Conservation (phyloP, 2,113 vertebrate species). For the Cephalopterus ornatus region DNA sequence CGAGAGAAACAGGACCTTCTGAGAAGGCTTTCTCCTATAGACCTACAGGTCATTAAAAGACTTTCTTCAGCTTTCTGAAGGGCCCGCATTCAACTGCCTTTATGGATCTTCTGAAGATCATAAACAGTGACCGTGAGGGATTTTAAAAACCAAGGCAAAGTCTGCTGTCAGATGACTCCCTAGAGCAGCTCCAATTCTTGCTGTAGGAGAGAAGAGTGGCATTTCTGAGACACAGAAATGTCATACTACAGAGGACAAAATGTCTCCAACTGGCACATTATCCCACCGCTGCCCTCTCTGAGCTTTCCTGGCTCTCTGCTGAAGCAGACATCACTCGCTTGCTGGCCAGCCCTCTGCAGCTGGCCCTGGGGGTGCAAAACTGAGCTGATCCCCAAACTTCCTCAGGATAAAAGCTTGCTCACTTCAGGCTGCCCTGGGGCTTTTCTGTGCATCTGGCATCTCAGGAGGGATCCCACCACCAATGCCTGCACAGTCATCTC, state of each 20-base stretch:
- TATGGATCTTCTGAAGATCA: neutral
- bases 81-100: neutral
- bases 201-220: neutral
- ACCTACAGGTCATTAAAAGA: neutral
- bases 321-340: rapidly evolving
- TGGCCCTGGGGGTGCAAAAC: neutral
- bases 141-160: neutral
- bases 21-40: neutral
- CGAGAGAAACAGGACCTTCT: neutral
- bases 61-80: neutral
- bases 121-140: neutral
- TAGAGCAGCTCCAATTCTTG: neutral
- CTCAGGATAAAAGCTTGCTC: neutral
- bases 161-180: neutral
- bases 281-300: neutral
- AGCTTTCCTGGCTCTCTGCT: neutral
- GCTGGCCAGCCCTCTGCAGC: neutral
- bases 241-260: neutral
- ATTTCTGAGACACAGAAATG: neutral
- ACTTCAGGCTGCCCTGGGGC: neutral
- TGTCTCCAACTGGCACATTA: neutral
- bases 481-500: neutral
- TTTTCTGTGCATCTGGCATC: neutral
- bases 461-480: neutral
- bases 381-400: neutral